phyloP scores from a whole-genome alignment of 2,888 invertebrate species.

The Hypomecis atomaria region DNA sequence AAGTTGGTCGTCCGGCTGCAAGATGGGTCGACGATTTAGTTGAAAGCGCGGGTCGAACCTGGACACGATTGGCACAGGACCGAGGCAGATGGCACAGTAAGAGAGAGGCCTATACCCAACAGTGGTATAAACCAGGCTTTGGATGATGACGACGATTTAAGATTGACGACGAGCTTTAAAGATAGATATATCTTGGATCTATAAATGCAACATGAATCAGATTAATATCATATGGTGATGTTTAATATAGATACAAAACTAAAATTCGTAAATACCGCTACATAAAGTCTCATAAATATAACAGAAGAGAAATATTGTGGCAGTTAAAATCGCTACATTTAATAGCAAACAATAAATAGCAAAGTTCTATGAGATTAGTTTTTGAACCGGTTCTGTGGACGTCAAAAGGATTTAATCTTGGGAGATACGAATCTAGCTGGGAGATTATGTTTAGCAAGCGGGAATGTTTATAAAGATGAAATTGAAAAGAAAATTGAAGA shows the following conservation, averaged over 20 bases:
- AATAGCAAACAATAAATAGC: slow-evolving; percentile 44
- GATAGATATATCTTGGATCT: too few relatives aligned
- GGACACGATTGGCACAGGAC: too few relatives aligned
- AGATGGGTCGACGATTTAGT: too few relatives aligned
- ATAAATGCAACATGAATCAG: too few relatives aligned
- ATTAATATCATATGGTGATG: too few relatives aligned
- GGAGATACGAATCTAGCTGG: slow-evolving; percentile 9
- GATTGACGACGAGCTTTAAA: too few relatives aligned
- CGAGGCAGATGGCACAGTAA: too few relatives aligned
- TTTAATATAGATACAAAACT: slow-evolving; percentile 14
- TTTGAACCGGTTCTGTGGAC: slow-evolving; percentile 37
- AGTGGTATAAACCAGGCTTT: too few relatives aligned
- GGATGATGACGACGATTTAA: too few relatives aligned
- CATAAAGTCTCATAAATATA: slow-evolving; percentile 15
- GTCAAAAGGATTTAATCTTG: slow-evolving; percentile 26
- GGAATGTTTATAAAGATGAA: slow-evolving; percentile 6
- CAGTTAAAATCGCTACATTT: slow-evolving; percentile 37
- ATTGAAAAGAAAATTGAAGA: background rate
- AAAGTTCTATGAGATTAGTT: slow-evolving; percentile 35
- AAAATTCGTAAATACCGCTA: slow-evolving; percentile 30
- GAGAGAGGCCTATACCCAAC: too few relatives aligned
- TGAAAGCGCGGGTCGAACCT: too few relatives aligned
- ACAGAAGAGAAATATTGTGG: slow-evolving; percentile 64
- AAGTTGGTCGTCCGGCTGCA: too few relatives aligned
- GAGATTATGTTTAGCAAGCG: background rate